Base-by-base conservation (phyloP, 2,797 vertebrate species). In the Xenentodon cancila region DNA sequence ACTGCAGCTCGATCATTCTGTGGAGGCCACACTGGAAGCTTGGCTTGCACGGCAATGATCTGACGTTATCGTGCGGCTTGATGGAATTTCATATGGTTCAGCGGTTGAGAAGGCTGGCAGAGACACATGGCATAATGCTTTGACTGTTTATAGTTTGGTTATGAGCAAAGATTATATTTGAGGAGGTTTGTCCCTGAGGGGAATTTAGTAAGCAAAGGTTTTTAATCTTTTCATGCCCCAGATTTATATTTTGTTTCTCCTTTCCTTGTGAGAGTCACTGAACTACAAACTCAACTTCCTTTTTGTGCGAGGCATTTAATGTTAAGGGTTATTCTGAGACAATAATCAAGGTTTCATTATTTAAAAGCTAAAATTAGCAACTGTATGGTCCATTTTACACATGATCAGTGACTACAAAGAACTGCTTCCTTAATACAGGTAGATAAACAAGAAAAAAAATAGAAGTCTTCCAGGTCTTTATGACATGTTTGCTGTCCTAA, bases 1-100 rank as follows among this genome's bases (percentile, higher is more conserved):
- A 83, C 84, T 64, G 52, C 62, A 53, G 74, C 68, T 65, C 56
- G 51, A 73, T 80, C 81, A 79, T 78, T 77, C 69, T 69, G 66
- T 53, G 65, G 63, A 78, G 76, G 80, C 76, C 78, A 84, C 81
- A 70, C 73, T 75, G 81, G 45, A 77, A 74, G 73, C 79, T 81
- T 59, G 77, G 78, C 81, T 61, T 12, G 63, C 73, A 81, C 84
- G 60, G 64, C 80, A 80, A 85, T 84, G 59, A 75, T 84, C 68
- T 76, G 79, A 81, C 52, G 75, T 79, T 71, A 72, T 77, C 50
- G 59, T 44, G 30, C 60, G 52, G 66, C 76, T 75, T 75, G 67
- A 52, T 34, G 63, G 74, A 75, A 73, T 74, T 81, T 68, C 69
- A 55, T 78, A 67, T 53, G 57, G 67, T 73, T 70, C 46, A 71